phyloP scores from a whole-genome alignment of 2,888 invertebrate species.

The Tridacna gigas region DNA sequence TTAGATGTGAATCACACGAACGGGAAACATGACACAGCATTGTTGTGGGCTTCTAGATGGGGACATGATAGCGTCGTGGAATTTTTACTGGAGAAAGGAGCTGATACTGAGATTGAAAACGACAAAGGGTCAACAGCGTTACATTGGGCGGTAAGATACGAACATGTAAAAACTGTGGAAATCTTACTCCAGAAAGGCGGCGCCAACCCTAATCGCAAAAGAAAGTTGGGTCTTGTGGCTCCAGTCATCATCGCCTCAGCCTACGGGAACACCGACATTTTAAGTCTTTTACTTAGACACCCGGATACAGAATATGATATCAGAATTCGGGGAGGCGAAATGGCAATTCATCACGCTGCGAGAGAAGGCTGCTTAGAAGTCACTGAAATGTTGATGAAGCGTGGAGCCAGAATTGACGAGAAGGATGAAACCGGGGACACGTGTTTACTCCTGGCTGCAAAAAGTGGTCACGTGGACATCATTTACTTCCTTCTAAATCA shows the following conservation, averaged over 20 bases:
- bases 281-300: slow-evolving; percentile 65
- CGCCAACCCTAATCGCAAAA: slow-evolving; percentile 77
- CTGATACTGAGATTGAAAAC: slow-evolving; percentile 76
- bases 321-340: slow-evolving; percentile 78
- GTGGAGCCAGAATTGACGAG: slow-evolving; percentile 79
- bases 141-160: slow-evolving; percentile 84
- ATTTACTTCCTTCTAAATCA: slow-evolving; percentile 73
- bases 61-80: slow-evolving; percentile 72
- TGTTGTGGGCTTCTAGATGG: slow-evolving; percentile 83
- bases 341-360: slow-evolving; percentile 84
- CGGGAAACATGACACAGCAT: slow-evolving; percentile 81
- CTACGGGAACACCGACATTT: slow-evolving; percentile 76
- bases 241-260: slow-evolving; percentile 83
- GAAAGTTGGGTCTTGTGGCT: slow-evolving; percentile 81
- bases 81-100: slow-evolving; percentile 69
- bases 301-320: slow-evolving; percentile 78
- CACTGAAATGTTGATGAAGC: slow-evolving; percentile 75
- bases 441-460: slow-evolving; percentile 80
- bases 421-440: slow-evolving; percentile 81
- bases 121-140: slow-evolving; percentile 83
- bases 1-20: slow-evolving; percentile 75
- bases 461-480: slow-evolving; percentile 72
- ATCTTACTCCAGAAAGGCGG: slow-evolving; percentile 75
- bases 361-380: slow-evolving; percentile 81
- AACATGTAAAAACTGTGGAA: slow-evolving; percentile 73